Percentiles rank a stretch among this genome's conserved stretches.
These are phyloP conservation scores for Balanococcus diminutus DNA, from an alignment of 2,888 invertebrate species.

Conservation along the genomic window DNA sequence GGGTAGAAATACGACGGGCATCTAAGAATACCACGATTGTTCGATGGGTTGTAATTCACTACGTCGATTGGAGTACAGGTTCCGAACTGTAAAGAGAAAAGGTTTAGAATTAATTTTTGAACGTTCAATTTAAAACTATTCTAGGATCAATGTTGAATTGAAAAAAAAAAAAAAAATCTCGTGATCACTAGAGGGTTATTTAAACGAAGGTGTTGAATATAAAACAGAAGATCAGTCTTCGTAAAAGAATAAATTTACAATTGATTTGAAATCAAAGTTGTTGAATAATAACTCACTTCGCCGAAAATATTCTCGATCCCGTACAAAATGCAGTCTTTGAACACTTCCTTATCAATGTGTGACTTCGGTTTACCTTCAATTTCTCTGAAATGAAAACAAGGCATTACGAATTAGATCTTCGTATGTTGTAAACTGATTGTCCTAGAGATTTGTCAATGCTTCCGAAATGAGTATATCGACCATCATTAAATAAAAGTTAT, in stretches of 20 bases:
- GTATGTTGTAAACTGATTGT: no score
- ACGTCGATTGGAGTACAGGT: slow-evolving; percentile 66
- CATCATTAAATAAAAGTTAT: neutral
- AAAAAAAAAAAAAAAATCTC: no score
- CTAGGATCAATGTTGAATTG: no score
- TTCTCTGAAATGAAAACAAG: slow-evolving; percentile 26
- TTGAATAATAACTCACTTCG: slow-evolving; percentile 8
- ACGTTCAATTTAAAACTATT: neutral
- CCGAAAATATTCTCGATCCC: slow-evolving; percentile 44
- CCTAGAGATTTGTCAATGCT: neutral
- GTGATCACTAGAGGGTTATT: neutral
- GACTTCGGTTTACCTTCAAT: neutral
- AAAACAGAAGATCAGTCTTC: neutral
- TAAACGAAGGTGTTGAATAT: no score
- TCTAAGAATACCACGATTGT: slow-evolving; percentile 66
- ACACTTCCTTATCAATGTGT: neutral
- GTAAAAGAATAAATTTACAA: neutral
- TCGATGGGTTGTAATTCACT: slow-evolving; percentile 65
- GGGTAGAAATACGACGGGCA: slow-evolving; percentile 66
- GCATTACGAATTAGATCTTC: neutral
- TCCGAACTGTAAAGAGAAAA: slow-evolving; percentile 60
- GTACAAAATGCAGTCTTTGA: slow-evolving; percentile 38
- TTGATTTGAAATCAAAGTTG: neutral
- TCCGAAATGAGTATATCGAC: neutral
- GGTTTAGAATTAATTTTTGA: neutral